Percentiles rank a stretch among this genome's conserved stretches.
Conservation (phyloP, 2,888 invertebrate genomes). For the Trichogramma dendrolimi region DNA sequence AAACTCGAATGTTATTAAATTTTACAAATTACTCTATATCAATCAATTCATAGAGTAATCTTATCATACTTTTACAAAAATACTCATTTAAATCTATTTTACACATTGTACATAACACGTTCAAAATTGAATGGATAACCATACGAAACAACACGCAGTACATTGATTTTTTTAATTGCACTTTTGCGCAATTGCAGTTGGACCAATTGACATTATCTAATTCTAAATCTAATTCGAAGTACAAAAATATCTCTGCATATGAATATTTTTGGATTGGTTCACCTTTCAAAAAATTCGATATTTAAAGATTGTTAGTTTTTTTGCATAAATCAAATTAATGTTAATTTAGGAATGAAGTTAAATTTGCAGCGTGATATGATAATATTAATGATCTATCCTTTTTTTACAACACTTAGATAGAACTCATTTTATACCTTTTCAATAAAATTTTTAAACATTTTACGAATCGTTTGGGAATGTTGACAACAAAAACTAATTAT, state of each 20-base stretch:
- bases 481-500: no score
- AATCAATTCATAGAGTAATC: conserved; percentile 23
- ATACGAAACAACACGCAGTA: conserved; percentile 9
- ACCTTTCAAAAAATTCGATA: conserved; percentile 22
- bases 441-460: no score
- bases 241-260: conserved; percentile 22
- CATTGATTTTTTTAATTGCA: conserved; percentile 17
- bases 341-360: no score
- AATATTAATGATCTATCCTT: no score
- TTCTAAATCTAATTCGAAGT: conserved; percentile 19
- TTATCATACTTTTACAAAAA: conserved; percentile 24
- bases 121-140: neutral
- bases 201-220: conserved; percentile 21
- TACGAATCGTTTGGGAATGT: no score
- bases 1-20: neutral
- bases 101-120: neutral
- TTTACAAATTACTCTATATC: neutral
- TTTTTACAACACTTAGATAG: no score
- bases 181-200: conserved; percentile 8
- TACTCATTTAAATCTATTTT: conserved; percentile 7
- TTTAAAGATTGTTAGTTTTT: conserved; percentile 20
- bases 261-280: conserved; percentile 7
- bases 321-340: no score
- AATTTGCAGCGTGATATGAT: no score
- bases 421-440: no score